Evolutionary conservation across 2,113 vertebrate species (phyloP).

Genomic region (Neopipo cinnamomea): DNA sequence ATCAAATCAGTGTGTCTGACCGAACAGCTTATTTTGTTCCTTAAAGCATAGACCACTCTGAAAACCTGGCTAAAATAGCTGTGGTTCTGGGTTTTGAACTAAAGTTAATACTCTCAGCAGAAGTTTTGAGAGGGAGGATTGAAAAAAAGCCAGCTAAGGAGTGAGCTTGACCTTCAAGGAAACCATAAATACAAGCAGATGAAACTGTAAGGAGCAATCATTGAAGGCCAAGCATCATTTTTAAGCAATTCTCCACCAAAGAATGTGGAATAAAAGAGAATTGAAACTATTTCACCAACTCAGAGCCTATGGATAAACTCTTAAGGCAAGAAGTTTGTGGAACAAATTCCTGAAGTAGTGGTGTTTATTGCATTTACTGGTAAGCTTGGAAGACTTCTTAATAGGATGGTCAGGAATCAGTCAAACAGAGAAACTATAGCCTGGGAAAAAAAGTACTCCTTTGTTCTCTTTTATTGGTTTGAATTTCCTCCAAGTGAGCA

Average conservation of each 20-base stretch:
- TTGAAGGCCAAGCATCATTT: background rate
- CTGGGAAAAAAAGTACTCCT: constrained; percentile 6
- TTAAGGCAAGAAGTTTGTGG: background rate
- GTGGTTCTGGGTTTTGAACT: background rate
- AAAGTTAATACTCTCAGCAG: background rate
- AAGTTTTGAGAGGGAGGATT: background rate
- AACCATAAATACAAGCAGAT: background rate
- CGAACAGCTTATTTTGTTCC: background rate
- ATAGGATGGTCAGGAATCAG: constrained; percentile 16
- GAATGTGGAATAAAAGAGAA: background rate
- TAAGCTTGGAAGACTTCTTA: background rate
- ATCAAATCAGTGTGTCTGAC: background rate
- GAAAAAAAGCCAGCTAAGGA: background rate
- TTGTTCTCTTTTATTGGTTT: constrained; percentile 51
- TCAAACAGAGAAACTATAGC: constrained; percentile 19
- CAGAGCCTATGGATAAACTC: background rate
- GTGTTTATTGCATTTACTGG: background rate
- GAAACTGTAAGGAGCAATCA: background rate
- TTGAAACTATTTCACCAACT: background rate
- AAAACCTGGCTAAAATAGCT: background rate
- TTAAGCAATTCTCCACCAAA: background rate
- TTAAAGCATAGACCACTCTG: background rate
- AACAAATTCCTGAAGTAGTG: background rate
- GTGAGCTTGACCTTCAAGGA: background rate
- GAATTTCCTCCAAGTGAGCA: constrained; percentile 51